These are phyloP conservation scores for Balaeniceps rex DNA, from an alignment of 2,113 vertebrate genomes.

Conservation along the genomic window DNA sequence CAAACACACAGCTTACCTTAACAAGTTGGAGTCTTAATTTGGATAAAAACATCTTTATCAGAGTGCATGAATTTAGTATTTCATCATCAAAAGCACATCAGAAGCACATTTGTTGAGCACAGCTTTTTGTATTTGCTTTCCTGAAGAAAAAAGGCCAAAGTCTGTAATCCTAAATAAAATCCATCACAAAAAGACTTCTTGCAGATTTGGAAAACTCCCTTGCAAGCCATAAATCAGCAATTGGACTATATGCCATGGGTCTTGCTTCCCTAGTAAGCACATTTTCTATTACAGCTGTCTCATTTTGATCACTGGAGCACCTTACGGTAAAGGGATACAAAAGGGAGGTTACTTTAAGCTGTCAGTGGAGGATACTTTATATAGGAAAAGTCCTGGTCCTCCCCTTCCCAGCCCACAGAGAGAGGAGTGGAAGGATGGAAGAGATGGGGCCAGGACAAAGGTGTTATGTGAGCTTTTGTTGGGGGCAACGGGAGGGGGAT, in stretches of 20 bases:
- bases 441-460: not conserved
- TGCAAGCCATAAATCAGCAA: not conserved
- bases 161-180: not conserved
- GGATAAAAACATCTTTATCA: not conserved
- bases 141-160: not conserved
- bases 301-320: not conserved
- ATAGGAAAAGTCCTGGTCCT: not conserved
- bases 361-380: not conserved
- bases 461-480: not conserved
- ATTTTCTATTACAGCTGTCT: not conserved
- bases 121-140: not conserved
- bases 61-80: not conserved
- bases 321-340: not conserved
- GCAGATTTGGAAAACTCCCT: not conserved
- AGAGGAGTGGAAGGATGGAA: not conserved
- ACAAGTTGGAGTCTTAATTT: not conserved
- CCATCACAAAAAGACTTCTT: not conserved
- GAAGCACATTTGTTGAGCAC: not conserved
- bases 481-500: not conserved
- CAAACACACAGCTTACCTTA: not conserved
- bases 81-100: not conserved
- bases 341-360: not conserved
- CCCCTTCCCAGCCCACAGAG: not conserved
- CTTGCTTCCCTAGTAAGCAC: not conserved
- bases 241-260: not conserved